Evolutionary conservation across 2,888 invertebrate species (phyloP), one percentile per base, ranked within the genome.

Genomic region (Leucoptera coffeella): DNA sequence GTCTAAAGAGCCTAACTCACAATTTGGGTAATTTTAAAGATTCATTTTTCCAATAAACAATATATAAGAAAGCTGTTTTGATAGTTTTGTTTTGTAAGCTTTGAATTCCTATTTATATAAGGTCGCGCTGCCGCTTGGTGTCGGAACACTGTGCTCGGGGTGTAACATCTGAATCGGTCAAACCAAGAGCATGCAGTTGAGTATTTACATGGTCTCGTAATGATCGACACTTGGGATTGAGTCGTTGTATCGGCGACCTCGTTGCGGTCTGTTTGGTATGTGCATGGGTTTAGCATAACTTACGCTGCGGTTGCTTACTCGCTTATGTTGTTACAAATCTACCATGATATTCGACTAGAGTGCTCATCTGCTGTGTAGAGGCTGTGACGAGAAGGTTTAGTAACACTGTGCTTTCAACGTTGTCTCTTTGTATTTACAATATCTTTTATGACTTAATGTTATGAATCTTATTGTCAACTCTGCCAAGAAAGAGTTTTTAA

Each of bases 81-180:
- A n/a, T n/a, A n/a, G n/a, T n/a, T n/a, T n/a, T n/a, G n/a, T n/a
- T n/a, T n/a, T n/a, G n/a, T n/a, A n/a, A n/a, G n/a, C n/a, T n/a
- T n/a, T n/a, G n/a, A n/a, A n/a, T n/a, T n/a, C n/a, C n/a, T n/a
- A n/a, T n/a, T n/a, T n/a, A n/a, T n/a, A n/a, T n/a, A n/a, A n/a
- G n/a, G n/a, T n/a, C n/a, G n/a, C n/a, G n/a, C n/a, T n/a, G n/a
- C n/a, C n/a, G n/a, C n/a, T n/a, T n/a, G n/a, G n/a, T n/a, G n/a
- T n/a, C n/a, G n/a, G 50, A 69, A 71, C 71, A 71, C 71, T 56
- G 72, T 72, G 72, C 72, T 60, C 50, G 56, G 65, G 62, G 51
- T 53, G 69, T 64, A 65, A 64, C 62, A 60, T 65, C 60, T 59
- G 65, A 65, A 60, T 50, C 55, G 60, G 67, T 64, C 65, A 65